phyloP scores from a whole-genome alignment of 2,888 invertebrate genomes.

The Drosophila heteroneura region DNA sequence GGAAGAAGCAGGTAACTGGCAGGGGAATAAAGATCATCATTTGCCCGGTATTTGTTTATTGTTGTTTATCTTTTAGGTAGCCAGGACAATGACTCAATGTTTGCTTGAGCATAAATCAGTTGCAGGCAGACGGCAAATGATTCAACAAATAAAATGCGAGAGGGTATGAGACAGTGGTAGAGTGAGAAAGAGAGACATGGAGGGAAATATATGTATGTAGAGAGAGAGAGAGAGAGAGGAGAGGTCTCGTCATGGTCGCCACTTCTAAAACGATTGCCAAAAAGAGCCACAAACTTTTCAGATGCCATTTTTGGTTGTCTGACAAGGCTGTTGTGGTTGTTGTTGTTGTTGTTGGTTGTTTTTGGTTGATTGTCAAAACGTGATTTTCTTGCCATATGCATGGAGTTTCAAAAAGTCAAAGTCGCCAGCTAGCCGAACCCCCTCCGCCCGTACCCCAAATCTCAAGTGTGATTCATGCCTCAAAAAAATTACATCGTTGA shows the following conservation, averaged over 20 bases:
- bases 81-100: constrained; percentile 69
- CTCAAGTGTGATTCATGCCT: constrained; percentile 36
- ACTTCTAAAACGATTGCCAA: constrained; percentile 72
- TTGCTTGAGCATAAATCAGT: constrained; percentile 36
- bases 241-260: constrained; percentile 60
- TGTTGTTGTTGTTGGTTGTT: constrained; percentile 30
- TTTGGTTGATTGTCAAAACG: constrained; percentile 63
- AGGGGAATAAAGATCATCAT: constrained; percentile 17
- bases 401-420: constrained; percentile 22
- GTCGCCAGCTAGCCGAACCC: background rate
- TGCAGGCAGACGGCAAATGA: constrained; percentile 34
- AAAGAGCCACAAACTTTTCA: constrained; percentile 60
- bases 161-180: background rate
- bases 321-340: constrained; percentile 37
- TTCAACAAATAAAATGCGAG: constrained; percentile 22
- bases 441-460: background rate
- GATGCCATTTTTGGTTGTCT: constrained; percentile 68
- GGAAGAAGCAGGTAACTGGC: constrained; percentile 18
- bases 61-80: constrained; percentile 2
- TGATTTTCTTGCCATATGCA: constrained; percentile 63
- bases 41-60: background rate
- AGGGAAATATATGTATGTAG: background rate
- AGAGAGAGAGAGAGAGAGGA: background rate
- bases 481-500: constrained; percentile 5
- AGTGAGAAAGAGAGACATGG: background rate